Base-by-base conservation (phyloP, 2,888 invertebrate species). In the Aethes cnicana region DNA sequence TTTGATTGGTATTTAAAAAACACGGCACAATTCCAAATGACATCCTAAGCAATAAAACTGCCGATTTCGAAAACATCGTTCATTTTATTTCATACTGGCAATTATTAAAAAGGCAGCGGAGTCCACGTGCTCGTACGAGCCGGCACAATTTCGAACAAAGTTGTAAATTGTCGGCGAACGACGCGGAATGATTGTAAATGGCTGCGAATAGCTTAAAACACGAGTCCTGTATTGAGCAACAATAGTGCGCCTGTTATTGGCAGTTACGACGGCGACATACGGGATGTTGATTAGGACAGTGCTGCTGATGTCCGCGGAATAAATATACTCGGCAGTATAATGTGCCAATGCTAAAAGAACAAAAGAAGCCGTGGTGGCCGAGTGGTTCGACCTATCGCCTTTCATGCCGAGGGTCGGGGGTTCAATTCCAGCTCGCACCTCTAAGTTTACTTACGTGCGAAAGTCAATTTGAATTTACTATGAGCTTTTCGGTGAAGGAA, bases 221-320 rank as follows among this genome's bases (percentile, higher is more conserved):
- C 52, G 52, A 52, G 52, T 52, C 46, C 46, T 52, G 52, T 52
- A 52, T 52, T 52, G 52, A 52, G 52, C 52, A 52, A 52, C 52
- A 46, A 52, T 52, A 39, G 52, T 46, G 46, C 52, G 52, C 52
- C 37, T 52, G 52, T 52, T 52, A 80, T 79, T 69, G 67, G 69
- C 69, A 55, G 63, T 72, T 63, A 57, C 14, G 14, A 16, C 26
- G 56, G 35, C 53, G 58, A 70, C 63, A 72, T 54, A 77, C 64
- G 66, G 53, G 2, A 0, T 2, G 3, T 4, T 36, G 53, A 9
- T 35, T 21, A 4, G 7, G 11, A 2, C 36, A 14, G n/a, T 6
- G 14, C 8, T 28, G 39, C 21, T 11, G 4, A n/a, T 25, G n/a
- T n/a, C n/a, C n/a, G n/a, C n/a, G n/a, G n/a, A n/a, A n/a, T n/a